These are phyloP conservation scores for Florisuga fusca DNA, from an alignment of 2,797 vertebrate genomes.

Conservation along the genomic window DNA sequence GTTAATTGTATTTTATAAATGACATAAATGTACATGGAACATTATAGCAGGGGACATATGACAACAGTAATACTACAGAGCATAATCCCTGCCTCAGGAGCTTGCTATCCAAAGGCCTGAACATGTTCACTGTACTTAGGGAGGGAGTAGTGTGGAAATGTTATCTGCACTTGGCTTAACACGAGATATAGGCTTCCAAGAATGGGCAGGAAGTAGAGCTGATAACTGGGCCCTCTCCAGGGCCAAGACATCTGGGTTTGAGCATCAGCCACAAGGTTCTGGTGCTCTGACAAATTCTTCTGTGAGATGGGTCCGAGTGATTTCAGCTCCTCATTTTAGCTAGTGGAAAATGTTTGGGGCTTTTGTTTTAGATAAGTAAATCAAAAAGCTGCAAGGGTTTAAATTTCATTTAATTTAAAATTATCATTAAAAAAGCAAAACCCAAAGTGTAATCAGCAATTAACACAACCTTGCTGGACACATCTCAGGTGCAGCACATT, in stretches of 20 bases:
- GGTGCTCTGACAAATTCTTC: background rate
- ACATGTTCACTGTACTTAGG: background rate
- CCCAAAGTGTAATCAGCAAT: background rate
- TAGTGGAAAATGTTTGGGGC: background rate
- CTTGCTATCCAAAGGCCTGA: background rate
- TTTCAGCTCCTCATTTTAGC: background rate
- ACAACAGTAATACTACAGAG: constrained; percentile 45
- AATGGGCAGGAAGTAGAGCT: background rate
- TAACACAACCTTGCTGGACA: background rate
- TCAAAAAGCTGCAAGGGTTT: background rate
- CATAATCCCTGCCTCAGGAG: constrained; percentile 42
- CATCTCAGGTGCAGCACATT: background rate
- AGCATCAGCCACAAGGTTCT: background rate
- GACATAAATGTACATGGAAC: constrained; percentile 54
- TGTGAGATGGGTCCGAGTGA: background rate
- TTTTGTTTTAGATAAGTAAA: background rate
- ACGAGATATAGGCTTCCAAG: background rate
- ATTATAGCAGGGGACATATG: constrained; percentile 59
- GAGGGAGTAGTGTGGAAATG: background rate
- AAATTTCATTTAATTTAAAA: constrained; percentile 1
- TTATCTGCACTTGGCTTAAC: background rate
- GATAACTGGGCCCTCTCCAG: background rate
- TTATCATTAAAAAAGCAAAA: background rate
- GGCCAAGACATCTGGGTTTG: background rate
- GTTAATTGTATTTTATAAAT: constrained; percentile 48